Conservation (phyloP, 2,888 invertebrate species). For the Dryobota labecula region DNA sequence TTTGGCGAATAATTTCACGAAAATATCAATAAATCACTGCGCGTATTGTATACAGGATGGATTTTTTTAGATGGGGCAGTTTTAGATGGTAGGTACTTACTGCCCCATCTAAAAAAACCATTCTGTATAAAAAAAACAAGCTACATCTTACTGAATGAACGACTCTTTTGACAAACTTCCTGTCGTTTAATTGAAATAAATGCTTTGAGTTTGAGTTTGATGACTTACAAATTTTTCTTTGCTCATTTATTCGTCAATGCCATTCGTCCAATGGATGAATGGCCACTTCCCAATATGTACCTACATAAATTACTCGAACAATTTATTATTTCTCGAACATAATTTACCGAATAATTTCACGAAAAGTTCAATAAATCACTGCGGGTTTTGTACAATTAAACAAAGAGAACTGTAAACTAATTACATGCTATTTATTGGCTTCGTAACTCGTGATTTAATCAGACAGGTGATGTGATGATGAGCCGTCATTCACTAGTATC, state of each 20-base stretch:
- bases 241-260: not conserved
- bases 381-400: not conserved
- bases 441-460: constrained; percentile 6
- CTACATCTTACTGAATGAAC: not conserved
- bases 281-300: not conserved
- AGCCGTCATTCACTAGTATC: too few relatives aligned
- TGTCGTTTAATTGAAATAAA: not conserved
- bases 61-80: too few relatives aligned
- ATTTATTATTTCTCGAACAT: not conserved
- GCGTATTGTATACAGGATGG: constrained; percentile 1
- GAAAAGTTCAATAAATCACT: constrained; percentile 25
- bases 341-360: not conserved
- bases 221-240: not conserved
- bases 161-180: not conserved
- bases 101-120: too few relatives aligned
- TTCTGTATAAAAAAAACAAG: too few relatives aligned
- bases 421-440: not conserved
- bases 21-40: constrained; percentile 19
- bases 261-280: not conserved
- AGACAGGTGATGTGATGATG: not conserved
- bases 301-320: not conserved
- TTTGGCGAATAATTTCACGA: not conserved
- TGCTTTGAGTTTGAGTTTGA: not conserved
- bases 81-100: too few relatives aligned
- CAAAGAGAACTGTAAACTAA: constrained; percentile 2